Evolutionary conservation across 2,797 vertebrate species (phyloP), one percentile per base, ranked within the genome.

Genomic region (Spinus pinus): DNA sequence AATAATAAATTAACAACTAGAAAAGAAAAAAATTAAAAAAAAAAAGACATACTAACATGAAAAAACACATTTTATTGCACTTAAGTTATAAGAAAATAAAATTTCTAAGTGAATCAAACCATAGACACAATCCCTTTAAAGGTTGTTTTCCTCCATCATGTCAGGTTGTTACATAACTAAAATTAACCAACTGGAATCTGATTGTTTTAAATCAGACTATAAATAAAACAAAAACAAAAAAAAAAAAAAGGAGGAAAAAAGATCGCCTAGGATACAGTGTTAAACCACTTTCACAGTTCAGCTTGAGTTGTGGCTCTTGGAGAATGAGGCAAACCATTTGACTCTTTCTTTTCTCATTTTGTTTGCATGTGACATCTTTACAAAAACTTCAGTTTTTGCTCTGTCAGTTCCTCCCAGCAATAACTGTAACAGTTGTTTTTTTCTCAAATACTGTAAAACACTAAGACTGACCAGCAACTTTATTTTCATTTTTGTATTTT

Each of bases 31-130:
- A 33, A 24, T 11, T 6, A 95, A 60, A 28, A 30, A 96, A 39
- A 97, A 97, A 97, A 95, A 98, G 97, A 89, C 97, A 91, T 87
- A 95, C 93, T 98, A 98, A 98, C 98, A 98, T 98, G 98, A 98
- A 98, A 98, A 98, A 98, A 98, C 98, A 99, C 99, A 99, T 99
- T 99, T 99, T 99, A 99, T 99, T 99, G 99, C 99, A 99, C 99
- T 99, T 99, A 99, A 99, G 99, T 99, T 99, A 99, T 99, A 99
- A 99, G 99, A 99, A 99, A 99, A 99, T 99, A 99, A 99, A 99
- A 99, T 99, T 99, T 99, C 99, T 99, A 99, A 99, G 99, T 99
- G 98, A 99, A 99, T 99, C 99, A 99, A 99, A 99, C 98, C 99
- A 99, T 99, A 99, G 98, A 98, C 99, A 99, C 98, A 99, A 99